phyloP scores from a whole-genome alignment of 2,888 invertebrate genomes.

The Orchesella flavescens region DNA sequence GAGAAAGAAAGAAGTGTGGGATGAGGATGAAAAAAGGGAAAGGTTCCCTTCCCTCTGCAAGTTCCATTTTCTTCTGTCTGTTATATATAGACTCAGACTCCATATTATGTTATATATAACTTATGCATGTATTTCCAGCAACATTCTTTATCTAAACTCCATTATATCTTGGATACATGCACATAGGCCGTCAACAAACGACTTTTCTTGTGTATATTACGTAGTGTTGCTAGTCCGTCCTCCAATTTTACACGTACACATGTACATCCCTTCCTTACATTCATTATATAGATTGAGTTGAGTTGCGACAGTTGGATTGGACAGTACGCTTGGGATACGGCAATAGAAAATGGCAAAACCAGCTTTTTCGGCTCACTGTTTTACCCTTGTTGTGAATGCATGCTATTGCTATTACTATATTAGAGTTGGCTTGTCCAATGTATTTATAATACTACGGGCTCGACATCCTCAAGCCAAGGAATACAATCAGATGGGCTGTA shows the following conservation, averaged over 20 bases:
- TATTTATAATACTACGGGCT: conserved; percentile 33
- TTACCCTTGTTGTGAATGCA: conserved; percentile 22
- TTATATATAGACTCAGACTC: background rate
- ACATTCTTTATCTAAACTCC: too few relatives aligned
- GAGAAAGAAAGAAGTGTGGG: background rate
- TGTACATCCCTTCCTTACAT: background rate
- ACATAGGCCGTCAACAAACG: background rate
- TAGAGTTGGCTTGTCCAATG: conserved; percentile 11
- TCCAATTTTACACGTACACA: conserved; percentile 1
- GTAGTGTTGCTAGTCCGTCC: background rate
- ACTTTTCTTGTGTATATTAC: background rate
- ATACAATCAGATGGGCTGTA: conserved; percentile 18
- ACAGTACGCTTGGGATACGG: conserved; percentile 60
- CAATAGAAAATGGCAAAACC: conserved; percentile 51
- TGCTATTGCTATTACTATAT: too few relatives aligned
- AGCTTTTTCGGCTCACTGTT: conserved; percentile 38
- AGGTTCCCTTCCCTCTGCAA: background rate
- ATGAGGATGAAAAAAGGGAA: conserved; percentile 14
- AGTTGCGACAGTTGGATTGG: conserved; percentile 66
- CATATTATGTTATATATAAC: background rate
- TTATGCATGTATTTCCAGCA: background rate
- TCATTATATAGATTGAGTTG: conserved; percentile 56
- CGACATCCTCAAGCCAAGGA: background rate
- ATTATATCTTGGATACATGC: too few relatives aligned
- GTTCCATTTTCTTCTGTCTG: conserved; percentile 14